Evolutionary conservation across 2,888 invertebrate species (phyloP).

Genomic region (Morpho deidamia): DNA sequence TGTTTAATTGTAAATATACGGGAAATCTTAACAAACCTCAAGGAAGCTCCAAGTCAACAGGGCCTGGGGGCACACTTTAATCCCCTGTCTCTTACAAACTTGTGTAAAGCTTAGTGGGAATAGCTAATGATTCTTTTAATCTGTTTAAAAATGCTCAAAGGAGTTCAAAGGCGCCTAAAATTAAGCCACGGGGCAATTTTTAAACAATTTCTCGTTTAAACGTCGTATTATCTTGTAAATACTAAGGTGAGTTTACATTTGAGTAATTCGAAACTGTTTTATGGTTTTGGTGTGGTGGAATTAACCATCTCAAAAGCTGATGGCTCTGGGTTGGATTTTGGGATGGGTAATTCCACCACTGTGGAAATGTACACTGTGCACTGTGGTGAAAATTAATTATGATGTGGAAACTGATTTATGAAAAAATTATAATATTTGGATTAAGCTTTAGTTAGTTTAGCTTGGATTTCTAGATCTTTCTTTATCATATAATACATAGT

Average conservation of each 20-base stretch:
- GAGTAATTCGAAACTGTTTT: too few species aligned
- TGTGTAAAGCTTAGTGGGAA: conserved; percentile 52
- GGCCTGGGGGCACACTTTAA: conserved; percentile 58
- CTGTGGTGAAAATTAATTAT: too few species aligned
- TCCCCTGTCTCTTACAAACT: conserved; percentile 58
- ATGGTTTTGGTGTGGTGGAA: too few species aligned
- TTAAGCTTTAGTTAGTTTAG: too few species aligned
- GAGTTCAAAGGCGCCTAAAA: conserved; percentile 46
- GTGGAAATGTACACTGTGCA: too few species aligned
- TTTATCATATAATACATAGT: too few species aligned
- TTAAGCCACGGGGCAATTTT: conserved; percentile 17
- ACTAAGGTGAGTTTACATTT: neutral
- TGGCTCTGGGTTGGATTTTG: too few species aligned
- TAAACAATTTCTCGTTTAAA: conserved; percentile 17
- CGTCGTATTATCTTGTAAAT: conserved; percentile 14
- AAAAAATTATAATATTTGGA: too few species aligned
- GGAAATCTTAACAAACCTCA: conserved; percentile 13
- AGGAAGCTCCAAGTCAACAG: conserved; percentile 24
- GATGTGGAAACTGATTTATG: too few species aligned
- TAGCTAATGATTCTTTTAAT: conserved; percentile 72
- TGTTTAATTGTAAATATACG: conserved; percentile 15
- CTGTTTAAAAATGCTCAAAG: conserved; percentile 67
- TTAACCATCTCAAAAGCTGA: too few species aligned
- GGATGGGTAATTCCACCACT: too few species aligned
- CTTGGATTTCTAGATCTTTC: too few species aligned